Percentiles rank a stretch among this genome's conserved stretches.
Conservation (phyloP, 2,888 invertebrate genomes). For the Hyposoter dolosus region DNA sequence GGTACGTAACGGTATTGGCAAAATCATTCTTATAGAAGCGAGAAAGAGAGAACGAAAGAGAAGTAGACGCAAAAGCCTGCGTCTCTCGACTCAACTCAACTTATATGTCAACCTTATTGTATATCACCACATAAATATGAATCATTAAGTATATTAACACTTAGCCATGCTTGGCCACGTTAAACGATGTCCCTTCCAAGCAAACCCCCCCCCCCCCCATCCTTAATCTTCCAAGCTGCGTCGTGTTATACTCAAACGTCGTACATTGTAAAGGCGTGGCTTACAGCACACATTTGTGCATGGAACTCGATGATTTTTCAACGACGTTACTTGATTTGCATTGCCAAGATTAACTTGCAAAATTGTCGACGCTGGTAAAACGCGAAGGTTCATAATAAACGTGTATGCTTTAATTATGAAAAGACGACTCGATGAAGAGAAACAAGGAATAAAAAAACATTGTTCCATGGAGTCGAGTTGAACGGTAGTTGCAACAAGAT, state of each 20-base stretch:
- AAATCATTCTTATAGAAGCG: conserved; percentile 22
- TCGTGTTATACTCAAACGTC: not conserved
- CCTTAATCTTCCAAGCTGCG: not conserved
- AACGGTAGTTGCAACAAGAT: conserved; percentile 29
- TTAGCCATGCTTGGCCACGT: conserved; percentile 22
- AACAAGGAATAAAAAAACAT: conserved; percentile 33
- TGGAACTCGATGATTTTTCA: conserved; percentile 15
- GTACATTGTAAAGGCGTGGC: not conserved
- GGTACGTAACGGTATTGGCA: conserved; percentile 60
- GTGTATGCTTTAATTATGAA: not conserved
- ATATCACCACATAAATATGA: conserved; percentile 34
- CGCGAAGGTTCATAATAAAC: not conserved
- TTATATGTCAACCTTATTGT: conserved; percentile 1
- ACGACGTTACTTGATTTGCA: not conserved
- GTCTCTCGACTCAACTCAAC: conserved; percentile 19
- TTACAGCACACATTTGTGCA: not conserved
- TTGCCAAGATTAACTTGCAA: not conserved
- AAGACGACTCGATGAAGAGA: conserved; percentile 13
- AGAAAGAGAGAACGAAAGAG: not conserved
- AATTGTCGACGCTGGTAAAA: not conserved
- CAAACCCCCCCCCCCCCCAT: not conserved
- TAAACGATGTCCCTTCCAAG: conserved; percentile 21
- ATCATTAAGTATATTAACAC: conserved; percentile 45
- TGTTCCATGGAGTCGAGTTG: conserved; percentile 11
- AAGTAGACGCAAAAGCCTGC: not conserved